These are phyloP conservation scores for Epinotia brunnichana DNA, from an alignment of 2,888 invertebrate species.

Conservation along the genomic window DNA sequence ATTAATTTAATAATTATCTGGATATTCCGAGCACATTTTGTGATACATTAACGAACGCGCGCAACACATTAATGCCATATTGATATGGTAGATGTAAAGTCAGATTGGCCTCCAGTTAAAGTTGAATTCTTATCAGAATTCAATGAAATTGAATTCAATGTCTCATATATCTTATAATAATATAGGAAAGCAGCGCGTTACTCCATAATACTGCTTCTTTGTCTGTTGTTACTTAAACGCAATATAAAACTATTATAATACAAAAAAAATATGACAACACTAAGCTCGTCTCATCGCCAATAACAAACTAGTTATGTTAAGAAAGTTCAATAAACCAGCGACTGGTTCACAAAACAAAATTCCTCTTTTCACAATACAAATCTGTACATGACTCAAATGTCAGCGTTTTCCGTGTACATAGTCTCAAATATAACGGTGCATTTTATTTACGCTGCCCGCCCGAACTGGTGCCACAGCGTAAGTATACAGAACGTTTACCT, in stretches of 20 bases:
- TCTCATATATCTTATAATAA: no score
- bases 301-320: constrained; percentile 18
- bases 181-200: no score
- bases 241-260: neutral
- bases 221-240: neutral
- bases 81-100: no score
- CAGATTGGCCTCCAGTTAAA: no score
- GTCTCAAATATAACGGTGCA: constrained; percentile 32
- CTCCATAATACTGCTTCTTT: no score
- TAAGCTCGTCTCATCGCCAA: neutral
- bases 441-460: constrained; percentile 44
- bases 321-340: constrained; percentile 22
- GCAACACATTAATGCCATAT: no score
- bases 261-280: neutral
- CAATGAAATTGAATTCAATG: no score
- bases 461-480: constrained; percentile 18
- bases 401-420: constrained; percentile 42
- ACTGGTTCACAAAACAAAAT: constrained; percentile 18
- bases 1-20: no score
- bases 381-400: constrained; percentile 41
- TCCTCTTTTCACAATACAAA: constrained; percentile 38
- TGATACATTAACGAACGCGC: no score
- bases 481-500: constrained; percentile 15
- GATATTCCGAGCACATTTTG: no score
- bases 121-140: no score